These are phyloP conservation scores for Meriones unguiculatus DNA, from an alignment of 2,113 vertebrate species.

Conservation along the genomic window DNA sequence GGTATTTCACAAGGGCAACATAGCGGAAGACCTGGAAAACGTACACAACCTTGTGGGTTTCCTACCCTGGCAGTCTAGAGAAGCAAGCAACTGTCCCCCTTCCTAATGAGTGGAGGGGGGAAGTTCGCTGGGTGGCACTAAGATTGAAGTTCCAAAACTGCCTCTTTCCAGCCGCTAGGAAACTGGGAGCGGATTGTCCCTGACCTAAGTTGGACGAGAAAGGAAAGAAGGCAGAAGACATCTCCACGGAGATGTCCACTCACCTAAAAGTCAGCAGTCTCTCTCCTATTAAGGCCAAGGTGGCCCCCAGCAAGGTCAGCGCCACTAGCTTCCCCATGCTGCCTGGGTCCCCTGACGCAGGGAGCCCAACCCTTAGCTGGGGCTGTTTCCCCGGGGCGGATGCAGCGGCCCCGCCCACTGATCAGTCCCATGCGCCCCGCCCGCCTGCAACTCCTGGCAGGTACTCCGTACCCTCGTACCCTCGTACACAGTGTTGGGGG, in stretches of 20 bases:
- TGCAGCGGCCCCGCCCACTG: background rate
- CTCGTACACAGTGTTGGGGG: rapidly evolving
- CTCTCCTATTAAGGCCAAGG: slow-evolving; percentile 78
- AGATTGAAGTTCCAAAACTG: background rate
- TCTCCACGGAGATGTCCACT: slow-evolving; percentile 16
- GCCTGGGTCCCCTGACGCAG: rapidly evolving
- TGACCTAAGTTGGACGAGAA: background rate
- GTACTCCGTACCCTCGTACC: background rate
- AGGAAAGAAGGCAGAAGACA: background rate
- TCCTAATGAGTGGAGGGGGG: background rate
- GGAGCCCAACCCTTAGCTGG: rapidly evolving
- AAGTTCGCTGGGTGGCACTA: background rate
- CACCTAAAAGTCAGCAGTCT: slow-evolving; percentile 81
- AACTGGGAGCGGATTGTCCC: rapidly evolving
- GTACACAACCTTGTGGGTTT: background rate
- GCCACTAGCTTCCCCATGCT: slow-evolving; percentile 82
- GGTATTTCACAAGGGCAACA: background rate
- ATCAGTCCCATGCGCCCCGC: background rate
- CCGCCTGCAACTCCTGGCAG: rapidly evolving
- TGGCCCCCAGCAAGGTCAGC: slow-evolving; percentile 73
- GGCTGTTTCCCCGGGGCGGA: rapidly evolving
- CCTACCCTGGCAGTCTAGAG: background rate
- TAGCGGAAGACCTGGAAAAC: background rate
- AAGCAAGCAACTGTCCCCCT: background rate
- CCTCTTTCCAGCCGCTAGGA: background rate